phyloP scores from a whole-genome alignment of 2,888 invertebrate genomes.

The Tanypteryx hageni region DNA sequence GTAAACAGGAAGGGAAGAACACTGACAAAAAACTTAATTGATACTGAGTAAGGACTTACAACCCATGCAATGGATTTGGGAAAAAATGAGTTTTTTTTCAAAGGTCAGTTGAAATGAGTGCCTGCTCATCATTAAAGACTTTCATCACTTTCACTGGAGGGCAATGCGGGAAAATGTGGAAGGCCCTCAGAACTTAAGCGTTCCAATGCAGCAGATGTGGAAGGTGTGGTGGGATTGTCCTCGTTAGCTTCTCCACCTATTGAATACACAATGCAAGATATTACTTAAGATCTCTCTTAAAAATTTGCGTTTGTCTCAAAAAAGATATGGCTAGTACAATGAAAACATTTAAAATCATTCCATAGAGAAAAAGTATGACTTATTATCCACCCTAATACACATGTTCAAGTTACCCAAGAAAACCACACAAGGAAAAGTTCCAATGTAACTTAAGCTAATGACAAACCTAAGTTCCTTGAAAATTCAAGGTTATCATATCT shows the following conservation, averaged over 20 bases:
- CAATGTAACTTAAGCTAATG: too few relatives aligned
- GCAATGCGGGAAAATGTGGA: conserved; percentile 43
- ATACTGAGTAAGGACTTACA: background rate
- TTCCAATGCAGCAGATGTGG: conserved; percentile 56
- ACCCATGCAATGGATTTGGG: background rate
- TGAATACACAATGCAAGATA: background rate
- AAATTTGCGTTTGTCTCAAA: too few relatives aligned
- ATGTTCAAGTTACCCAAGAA: too few relatives aligned
- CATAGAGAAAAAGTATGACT: too few relatives aligned
- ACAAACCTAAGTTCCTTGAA: too few relatives aligned
- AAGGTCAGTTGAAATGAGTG: conserved; percentile 12
- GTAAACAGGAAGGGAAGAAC: conserved; percentile 46
- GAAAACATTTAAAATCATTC: too few relatives aligned
- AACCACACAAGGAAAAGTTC: too few relatives aligned
- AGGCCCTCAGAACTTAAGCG: conserved; percentile 43
- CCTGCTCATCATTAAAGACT: conserved; percentile 40
- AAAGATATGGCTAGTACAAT: too few relatives aligned
- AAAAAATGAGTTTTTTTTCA: conserved; percentile 15
- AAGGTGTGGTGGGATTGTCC: conserved; percentile 49
- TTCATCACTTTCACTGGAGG: conserved; percentile 60
- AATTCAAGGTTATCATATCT: too few relatives aligned
- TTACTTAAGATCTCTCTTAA: too few relatives aligned
- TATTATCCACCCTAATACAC: too few relatives aligned
- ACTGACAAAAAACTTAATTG: conserved; percentile 18
- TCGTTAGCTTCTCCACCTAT: conserved; percentile 54